These are phyloP conservation scores for Pseudolaguvia tuberculata DNA, from an alignment of 2,113 vertebrate genomes.

Conservation along the genomic window DNA sequence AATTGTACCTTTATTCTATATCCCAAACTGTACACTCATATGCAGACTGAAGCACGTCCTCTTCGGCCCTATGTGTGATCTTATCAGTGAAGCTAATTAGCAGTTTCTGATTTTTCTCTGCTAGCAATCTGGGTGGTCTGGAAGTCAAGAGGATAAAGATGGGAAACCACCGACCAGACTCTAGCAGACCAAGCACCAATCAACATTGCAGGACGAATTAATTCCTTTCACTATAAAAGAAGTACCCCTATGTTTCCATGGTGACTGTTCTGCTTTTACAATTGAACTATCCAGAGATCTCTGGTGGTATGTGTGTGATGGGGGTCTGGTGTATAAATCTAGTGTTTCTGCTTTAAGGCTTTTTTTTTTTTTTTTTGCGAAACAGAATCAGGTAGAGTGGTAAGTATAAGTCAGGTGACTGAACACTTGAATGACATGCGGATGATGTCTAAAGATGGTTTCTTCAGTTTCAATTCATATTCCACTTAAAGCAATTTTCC, in stretches of 20 bases:
- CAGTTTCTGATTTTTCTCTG: constrained; percentile 30
- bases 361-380: no score
- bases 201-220: constrained; percentile 28
- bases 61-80: not conserved
- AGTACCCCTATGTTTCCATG: constrained; percentile 32
- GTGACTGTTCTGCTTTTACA: constrained; percentile 29
- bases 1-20: not conserved
- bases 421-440: not conserved
- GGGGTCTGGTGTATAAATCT: not conserved
- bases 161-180: constrained; percentile 2
- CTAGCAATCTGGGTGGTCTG: constrained; percentile 6
- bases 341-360: not conserved
- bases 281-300: constrained; percentile 31
- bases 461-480: no score
- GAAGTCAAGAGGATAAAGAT: constrained; percentile 16
- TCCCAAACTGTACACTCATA: not conserved
- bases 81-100: constrained; percentile 37
- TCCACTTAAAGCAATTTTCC: no score
- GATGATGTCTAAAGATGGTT: no score
- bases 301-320: constrained; percentile 13
- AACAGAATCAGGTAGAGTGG: no score
- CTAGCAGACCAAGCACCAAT: constrained; percentile 35
- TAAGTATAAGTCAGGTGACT: not conserved
- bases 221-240: constrained; percentile 20
- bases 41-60: not conserved